phyloP scores from a whole-genome alignment of 2,113 vertebrate species.

The Cebus imitator region DNA sequence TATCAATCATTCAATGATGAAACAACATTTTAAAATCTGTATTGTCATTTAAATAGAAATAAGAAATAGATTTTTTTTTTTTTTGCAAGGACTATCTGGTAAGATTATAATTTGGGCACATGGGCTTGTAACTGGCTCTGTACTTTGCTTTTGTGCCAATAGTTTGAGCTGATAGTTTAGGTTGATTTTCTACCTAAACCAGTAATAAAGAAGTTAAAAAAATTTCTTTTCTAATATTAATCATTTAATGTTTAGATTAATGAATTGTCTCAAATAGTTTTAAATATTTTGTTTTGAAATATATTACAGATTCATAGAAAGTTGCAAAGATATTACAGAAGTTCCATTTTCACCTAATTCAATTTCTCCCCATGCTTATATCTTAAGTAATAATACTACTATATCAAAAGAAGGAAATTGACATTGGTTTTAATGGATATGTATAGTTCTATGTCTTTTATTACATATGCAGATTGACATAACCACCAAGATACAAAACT shows the following conservation, averaged over 20 bases:
- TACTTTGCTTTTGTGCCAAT: neutral
- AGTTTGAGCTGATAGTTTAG: neutral
- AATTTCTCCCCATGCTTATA: neutral
- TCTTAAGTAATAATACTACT: neutral
- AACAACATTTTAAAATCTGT: neutral
- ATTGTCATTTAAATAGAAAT: conserved; percentile 3
- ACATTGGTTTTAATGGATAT: neutral
- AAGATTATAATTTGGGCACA: neutral
- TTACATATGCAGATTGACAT: neutral
- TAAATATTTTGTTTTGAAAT: neutral
- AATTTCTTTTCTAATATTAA: neutral
- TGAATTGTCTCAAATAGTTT: neutral
- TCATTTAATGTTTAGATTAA: neutral
- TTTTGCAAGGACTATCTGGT: neutral
- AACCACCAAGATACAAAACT: neutral
- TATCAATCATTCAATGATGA: neutral
- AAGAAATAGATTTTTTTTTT: neutral
- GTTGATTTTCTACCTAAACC: neutral
- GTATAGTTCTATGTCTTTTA: neutral
- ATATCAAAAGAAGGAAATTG: neutral
- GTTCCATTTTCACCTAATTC: neutral
- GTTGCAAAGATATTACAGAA: neutral
- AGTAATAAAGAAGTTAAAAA: neutral
- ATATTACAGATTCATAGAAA: neutral
- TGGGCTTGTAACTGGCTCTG: neutral